phyloP scores from a whole-genome alignment of 1,140 invertebrate genomes.

The Sitodiplosis mosellana region DNA sequence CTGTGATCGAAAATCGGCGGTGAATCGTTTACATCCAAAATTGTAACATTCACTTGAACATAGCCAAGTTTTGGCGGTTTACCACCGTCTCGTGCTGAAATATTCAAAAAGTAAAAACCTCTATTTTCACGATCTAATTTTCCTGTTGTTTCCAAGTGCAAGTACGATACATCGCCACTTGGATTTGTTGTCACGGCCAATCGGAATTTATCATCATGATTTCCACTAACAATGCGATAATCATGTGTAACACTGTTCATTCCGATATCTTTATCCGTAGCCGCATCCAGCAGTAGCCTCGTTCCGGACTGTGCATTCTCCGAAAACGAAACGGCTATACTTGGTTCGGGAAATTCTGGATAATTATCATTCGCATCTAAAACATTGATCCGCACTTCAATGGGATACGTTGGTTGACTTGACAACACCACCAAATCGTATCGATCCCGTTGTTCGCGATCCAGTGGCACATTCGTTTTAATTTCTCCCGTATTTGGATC shows the following conservation, averaged over 20 bases:
- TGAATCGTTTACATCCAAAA: conserved; percentile 89
- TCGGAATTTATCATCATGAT: conserved; percentile 71
- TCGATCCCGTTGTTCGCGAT: conserved; percentile 66
- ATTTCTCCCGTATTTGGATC: conserved; percentile 69
- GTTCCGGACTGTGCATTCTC: conserved; percentile 79
- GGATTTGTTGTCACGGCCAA: conserved; percentile 74
- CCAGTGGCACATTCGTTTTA: conserved; percentile 56
- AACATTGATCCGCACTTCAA: conserved; percentile 73
- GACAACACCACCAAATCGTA: conserved; percentile 80
- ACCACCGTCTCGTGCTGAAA: conserved; percentile 76
- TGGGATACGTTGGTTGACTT: conserved; percentile 81
- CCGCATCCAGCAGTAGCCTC: conserved; percentile 66
- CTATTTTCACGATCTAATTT: conserved; percentile 73
- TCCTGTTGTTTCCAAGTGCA: conserved; percentile 78
- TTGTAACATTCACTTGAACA: conserved; percentile 73
- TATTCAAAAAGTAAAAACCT: conserved; percentile 68
- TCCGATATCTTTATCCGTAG: conserved; percentile 71
- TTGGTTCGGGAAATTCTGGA: conserved; percentile 74
- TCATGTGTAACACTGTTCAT: conserved; percentile 70
- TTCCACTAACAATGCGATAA: conserved; percentile 74
- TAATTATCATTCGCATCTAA: conserved; percentile 79
- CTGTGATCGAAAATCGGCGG: conserved; percentile 83
- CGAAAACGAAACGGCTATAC: conserved; percentile 69
- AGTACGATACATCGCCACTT: conserved; percentile 68
- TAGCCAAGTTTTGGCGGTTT: conserved; percentile 61